phyloP scores from a whole-genome alignment of 2,888 invertebrate species.

The Pemphredon lugubris region DNA sequence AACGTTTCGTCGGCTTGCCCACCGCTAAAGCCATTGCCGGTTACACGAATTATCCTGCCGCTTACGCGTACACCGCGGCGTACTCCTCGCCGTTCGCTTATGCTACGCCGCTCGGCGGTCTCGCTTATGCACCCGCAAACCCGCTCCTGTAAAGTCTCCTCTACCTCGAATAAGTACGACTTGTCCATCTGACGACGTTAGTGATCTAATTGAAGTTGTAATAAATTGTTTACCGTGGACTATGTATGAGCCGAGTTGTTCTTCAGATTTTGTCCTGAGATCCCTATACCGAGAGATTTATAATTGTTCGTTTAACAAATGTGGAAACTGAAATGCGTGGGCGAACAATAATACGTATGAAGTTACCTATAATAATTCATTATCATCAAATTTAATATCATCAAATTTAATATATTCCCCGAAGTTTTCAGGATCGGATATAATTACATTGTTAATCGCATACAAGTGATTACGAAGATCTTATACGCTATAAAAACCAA shows the following conservation, averaged over 20 bases:
- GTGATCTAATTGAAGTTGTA: constrained; percentile 28
- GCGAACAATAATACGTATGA: no score
- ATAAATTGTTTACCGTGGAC: constrained; percentile 49
- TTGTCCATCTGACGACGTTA: constrained; percentile 1
- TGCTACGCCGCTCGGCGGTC: constrained; percentile 68
- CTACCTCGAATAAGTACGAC: constrained; percentile 3
- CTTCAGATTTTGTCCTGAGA: background rate
- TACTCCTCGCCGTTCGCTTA: constrained; percentile 76
- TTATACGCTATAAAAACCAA: no score
- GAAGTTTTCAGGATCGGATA: no score
- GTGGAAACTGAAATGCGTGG: no score
- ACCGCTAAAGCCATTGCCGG: constrained; percentile 58
- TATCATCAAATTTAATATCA: no score
- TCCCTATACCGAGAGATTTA: no score
- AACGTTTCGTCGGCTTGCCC: constrained; percentile 59
- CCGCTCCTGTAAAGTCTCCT: constrained; percentile 38
- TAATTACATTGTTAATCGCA: no score
- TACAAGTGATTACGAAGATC: no score
- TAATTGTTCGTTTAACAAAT: no score
- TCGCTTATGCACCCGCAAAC: constrained; percentile 69
- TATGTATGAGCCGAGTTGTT: background rate
- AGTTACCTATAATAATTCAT: no score
- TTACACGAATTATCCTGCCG: constrained; percentile 60
- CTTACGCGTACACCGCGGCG: constrained; percentile 71
- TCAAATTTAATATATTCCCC: no score